Base-by-base conservation (phyloP, 2,797 vertebrate genomes). In the Hafferia zeledoni region DNA sequence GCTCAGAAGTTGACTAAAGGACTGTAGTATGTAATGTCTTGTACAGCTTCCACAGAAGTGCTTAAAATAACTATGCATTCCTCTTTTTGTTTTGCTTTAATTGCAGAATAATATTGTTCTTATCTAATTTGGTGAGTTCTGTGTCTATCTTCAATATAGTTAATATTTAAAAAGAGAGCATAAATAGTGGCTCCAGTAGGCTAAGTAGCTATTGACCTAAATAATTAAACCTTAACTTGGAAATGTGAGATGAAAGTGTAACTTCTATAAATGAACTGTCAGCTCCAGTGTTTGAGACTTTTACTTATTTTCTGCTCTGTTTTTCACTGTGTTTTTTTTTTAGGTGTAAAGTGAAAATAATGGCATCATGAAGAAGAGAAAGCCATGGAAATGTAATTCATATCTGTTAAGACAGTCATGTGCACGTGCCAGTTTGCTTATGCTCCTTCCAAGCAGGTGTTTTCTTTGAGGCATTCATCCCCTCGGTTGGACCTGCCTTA, bases 41-140 rank as follows among this genome's bases (percentile, higher is more conserved):
- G 64, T 80, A 64, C 11, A 25, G 4, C 19, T 64, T 87, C 37
- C n/a, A 67, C 17, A 35, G 69, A 63, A 19, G 9, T 59, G 23
- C 31, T 87, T 65, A 76, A 43, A 95, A 57, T 70, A 77, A 18
- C 43, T 22, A 2, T 44, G 8, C 11, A 46, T 92, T 96, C 25
- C 37, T 92, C 56, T 80, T 28, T n/a, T 49, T 77, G 30, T 71
- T 91, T 88, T 14, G 9, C 33, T 81, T 90, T 43, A 59, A 46
- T 70, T 96, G 49, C 81, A 65, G 61, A 85, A 72, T 83, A 89
- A 67, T 83, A 68, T 60, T 91, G 91, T 88, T 92, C 25, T 74
- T 87, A 37, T 77, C 30, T 81, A 13, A 20, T 86, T 74, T 49
- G 43, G 28, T 60, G 41, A 53, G 20, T 91, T 92, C 70, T 47